Percentiles rank a stretch among this genome's conserved stretches.
phyloP scores from a whole-genome alignment of 2,888 invertebrate species.

The Limnephilus lunatus region DNA sequence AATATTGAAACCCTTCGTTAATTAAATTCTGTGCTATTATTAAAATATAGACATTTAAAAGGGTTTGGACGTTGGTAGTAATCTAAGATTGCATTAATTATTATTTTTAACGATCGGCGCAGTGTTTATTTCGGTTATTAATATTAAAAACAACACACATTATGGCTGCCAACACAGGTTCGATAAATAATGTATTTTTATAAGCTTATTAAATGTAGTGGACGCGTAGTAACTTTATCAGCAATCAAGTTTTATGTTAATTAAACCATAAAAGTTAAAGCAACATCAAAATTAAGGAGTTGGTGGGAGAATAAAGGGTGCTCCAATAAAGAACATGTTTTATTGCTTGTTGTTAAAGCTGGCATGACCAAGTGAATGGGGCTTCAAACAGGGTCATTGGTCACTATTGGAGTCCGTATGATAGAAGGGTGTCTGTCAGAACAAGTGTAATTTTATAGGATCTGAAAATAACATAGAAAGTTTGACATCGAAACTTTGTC shows the following conservation, averaged over 20 bases:
- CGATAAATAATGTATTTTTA: conserved; percentile 36
- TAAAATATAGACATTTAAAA: not conserved
- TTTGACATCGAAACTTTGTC: too few species aligned
- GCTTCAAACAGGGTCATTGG: not conserved
- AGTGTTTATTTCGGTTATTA: not conserved
- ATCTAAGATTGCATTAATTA: not conserved
- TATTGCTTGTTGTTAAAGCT: not conserved
- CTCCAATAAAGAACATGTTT: not conserved
- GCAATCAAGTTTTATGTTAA: conserved; percentile 36
- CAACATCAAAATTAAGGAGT: not conserved
- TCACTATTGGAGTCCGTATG: not conserved
- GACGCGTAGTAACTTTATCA: not conserved
- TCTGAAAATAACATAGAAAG: not conserved
- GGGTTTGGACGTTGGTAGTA: not conserved
- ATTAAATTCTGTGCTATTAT: not conserved
- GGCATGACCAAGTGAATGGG: not conserved
- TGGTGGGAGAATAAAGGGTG: not conserved
- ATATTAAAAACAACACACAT: conserved; percentile 11
- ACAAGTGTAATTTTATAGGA: not conserved
- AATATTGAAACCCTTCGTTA: not conserved
- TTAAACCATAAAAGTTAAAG: conserved; percentile 38
- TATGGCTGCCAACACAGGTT: not conserved
- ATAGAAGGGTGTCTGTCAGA: not conserved
- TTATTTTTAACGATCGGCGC: not conserved
- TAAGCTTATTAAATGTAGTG: conserved; percentile 18